Evolutionary conservation across 2,797 vertebrate species (phyloP).

Genomic region (Gymnoscopelus microlampas): DNA sequence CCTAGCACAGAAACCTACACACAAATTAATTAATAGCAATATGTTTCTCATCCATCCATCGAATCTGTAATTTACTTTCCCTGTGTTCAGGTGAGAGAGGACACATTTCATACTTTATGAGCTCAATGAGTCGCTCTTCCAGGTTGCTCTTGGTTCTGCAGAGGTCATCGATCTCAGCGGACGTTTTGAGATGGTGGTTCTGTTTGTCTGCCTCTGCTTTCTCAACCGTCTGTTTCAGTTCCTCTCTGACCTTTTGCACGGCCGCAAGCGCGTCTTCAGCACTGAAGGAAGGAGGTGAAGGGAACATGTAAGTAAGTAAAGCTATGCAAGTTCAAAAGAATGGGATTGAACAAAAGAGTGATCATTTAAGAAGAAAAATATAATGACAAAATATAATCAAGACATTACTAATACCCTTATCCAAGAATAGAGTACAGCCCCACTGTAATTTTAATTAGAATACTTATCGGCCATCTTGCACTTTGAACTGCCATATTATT

Average conservation of each 20-base stretch:
- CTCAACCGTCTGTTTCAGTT: slow-evolving; percentile 80
- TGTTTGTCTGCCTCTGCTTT: slow-evolving; percentile 76
- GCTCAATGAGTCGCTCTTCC: slow-evolving; percentile 94
- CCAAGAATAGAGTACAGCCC: too few species aligned
- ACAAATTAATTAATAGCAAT: not conserved
- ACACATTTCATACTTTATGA: slow-evolving; percentile 84
- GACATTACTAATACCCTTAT: too few species aligned
- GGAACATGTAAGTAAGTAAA: slow-evolving; percentile 5
- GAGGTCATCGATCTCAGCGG: slow-evolving; percentile 92
- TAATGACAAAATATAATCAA: too few species aligned
- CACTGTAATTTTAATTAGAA: too few species aligned
- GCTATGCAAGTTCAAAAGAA: not conserved
- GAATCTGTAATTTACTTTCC: not conserved
- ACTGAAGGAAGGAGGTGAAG: slow-evolving; percentile 66
- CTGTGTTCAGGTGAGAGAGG: not conserved
- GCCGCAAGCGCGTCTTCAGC: slow-evolving; percentile 80
- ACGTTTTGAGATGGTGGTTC: slow-evolving; percentile 80
- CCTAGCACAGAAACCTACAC: not conserved
- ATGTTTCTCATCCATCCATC: not conserved
- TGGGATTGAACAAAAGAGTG: too few species aligned
- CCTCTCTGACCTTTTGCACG: slow-evolving; percentile 74
- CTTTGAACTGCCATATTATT: too few species aligned
- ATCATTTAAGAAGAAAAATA: too few species aligned
- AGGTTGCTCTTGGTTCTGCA: slow-evolving; percentile 89
- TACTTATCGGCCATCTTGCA: too few species aligned